phyloP scores from a whole-genome alignment of 2,113 vertebrate genomes.

The Herpetotheres cachinnans region DNA sequence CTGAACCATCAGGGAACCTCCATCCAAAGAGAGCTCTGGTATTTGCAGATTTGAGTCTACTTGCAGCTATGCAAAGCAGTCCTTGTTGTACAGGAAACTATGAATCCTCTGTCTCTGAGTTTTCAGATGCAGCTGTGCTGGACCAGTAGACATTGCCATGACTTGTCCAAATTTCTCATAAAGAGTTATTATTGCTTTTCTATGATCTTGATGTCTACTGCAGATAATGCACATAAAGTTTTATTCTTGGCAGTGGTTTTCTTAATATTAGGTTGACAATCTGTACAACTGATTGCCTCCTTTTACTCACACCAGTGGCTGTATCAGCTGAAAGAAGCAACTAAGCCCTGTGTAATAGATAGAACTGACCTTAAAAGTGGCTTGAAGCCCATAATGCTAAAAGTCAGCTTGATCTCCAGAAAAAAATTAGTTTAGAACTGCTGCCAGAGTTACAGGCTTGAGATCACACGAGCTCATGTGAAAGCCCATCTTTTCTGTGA shows the following conservation, averaged over 20 bases:
- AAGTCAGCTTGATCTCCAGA: neutral
- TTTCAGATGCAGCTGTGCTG: neutral
- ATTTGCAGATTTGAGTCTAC: neutral
- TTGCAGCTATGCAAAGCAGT: neutral
- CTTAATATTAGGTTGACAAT: neutral
- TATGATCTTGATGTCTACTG: neutral
- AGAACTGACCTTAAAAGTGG: neutral
- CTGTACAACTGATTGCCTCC: neutral
- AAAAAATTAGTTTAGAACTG: neutral
- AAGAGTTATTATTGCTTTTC: neutral
- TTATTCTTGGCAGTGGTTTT: neutral
- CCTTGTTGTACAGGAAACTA: neutral
- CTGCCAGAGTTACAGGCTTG: neutral
- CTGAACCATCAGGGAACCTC: neutral
- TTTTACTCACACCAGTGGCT: neutral
- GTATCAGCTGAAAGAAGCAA: neutral
- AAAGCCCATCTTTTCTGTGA: neutral
- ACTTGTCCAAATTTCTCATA: neutral
- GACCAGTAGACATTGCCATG: neutral
- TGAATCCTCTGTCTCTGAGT: neutral
- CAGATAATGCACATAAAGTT: neutral
- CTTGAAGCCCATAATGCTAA: neutral
- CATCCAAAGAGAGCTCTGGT: neutral
- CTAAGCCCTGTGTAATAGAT: neutral
- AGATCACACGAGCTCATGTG: neutral